Conservation (phyloP, 2,888 invertebrate genomes). For the Halictus quadricinctus region DNA sequence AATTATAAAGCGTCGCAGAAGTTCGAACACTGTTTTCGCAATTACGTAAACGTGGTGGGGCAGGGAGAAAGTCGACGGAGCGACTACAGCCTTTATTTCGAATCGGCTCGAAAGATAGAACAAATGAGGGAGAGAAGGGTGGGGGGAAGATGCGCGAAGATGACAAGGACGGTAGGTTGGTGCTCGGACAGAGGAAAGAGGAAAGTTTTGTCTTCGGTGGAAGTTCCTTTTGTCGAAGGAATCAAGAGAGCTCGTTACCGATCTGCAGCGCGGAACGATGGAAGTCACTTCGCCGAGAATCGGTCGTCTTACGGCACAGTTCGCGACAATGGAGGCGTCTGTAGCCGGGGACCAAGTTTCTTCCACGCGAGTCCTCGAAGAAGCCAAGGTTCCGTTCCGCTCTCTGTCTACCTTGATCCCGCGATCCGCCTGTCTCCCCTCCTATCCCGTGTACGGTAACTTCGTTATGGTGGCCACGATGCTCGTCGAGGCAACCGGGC, state of each 20-base stretch:
- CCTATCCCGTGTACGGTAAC: conserved; percentile 51
- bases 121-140: not conserved
- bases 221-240: conserved; percentile 51
- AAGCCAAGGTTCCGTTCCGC: conserved; percentile 17
- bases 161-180: not conserved
- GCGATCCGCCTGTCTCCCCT: conserved; percentile 40
- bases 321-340: conserved; percentile 49
- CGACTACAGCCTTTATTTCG: conserved; percentile 17
- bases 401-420: not conserved
- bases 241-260: conserved; percentile 57
- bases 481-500: conserved; percentile 17
- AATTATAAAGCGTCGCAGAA: conserved; percentile 44
- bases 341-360: conserved; percentile 36
- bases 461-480: conserved; percentile 48
- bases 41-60: conserved; percentile 34
- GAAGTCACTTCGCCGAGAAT: conserved; percentile 48
- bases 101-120: not conserved
- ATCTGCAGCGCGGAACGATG: conserved; percentile 41
- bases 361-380: conserved; percentile 36
- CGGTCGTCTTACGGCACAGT: conserved; percentile 45
- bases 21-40: conserved; percentile 46
- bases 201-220: conserved; percentile 55
- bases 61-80: not conserved
- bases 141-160: not conserved
- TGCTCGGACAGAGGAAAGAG: conserved; percentile 22